Conservation (phyloP, 2,113 vertebrate genomes). For the Riparia riparia region DNA sequence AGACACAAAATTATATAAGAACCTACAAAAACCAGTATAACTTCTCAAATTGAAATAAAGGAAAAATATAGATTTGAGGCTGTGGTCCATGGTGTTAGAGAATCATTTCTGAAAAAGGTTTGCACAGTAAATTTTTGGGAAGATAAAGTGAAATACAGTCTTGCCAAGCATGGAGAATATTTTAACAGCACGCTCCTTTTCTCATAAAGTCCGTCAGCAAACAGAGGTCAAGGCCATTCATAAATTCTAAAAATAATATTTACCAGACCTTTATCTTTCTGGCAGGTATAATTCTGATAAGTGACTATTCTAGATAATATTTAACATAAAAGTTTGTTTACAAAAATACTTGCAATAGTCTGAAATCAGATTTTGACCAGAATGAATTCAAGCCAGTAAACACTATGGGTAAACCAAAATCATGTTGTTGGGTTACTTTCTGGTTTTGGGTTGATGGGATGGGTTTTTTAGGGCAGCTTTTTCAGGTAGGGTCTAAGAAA, state of each 20-base stretch:
- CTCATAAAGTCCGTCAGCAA: slow-evolving; percentile 17
- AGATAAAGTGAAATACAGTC: neutral
- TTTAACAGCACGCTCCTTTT: neutral
- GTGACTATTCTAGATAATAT: slow-evolving; percentile 62
- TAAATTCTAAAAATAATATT: slow-evolving; percentile 70
- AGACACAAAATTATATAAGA: neutral
- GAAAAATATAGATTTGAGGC: neutral
- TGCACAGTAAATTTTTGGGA: neutral
- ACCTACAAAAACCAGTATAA: neutral
- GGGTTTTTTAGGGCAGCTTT: rapidly evolving
- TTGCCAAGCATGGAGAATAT: neutral
- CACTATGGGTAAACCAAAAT: neutral
- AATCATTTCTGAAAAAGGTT: neutral
- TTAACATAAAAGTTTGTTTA: slow-evolving; percentile 64
- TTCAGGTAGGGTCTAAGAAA: neutral
- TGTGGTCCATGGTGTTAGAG: neutral
- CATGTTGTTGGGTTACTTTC: neutral
- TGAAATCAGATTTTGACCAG: slow-evolving; percentile 43
- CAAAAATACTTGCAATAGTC: slow-evolving; percentile 54
- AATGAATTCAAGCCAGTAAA: neutral
- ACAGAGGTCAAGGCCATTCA: slow-evolving; percentile 59
- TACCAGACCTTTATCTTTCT: slow-evolving; percentile 58
- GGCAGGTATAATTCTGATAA: slow-evolving; percentile 53
- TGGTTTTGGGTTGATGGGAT: neutral
- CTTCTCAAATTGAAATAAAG: neutral